phyloP scores from a whole-genome alignment of 2,888 invertebrate species.

The Eupithecia vulgata region DNA sequence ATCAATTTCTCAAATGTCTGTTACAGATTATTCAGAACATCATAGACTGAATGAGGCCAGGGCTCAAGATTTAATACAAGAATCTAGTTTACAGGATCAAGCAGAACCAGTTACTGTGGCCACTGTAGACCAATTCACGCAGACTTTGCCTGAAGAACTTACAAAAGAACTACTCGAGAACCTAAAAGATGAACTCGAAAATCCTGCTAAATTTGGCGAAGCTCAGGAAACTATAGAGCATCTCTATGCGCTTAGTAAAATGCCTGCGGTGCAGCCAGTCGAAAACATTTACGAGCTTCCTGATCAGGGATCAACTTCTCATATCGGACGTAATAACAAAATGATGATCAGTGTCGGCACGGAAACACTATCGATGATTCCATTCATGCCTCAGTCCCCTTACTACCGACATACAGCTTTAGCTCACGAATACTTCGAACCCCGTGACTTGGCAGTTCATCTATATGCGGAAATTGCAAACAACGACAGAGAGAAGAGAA shows the following conservation, averaged over 20 bases:
- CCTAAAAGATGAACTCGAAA: constrained; percentile 87
- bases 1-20: constrained; percentile 84
- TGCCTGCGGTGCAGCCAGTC: constrained; percentile 79
- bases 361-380: constrained; percentile 84
- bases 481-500: constrained; percentile 67
- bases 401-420: constrained; percentile 74
- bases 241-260: constrained; percentile 89
- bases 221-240: constrained; percentile 91
- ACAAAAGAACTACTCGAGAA: constrained; percentile 89
- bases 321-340: constrained; percentile 72
- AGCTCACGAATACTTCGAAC: constrained; percentile 80
- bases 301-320: constrained; percentile 72
- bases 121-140: constrained; percentile 86
- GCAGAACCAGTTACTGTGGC: constrained; percentile 47
- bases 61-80: constrained; percentile 69
- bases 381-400: constrained; percentile 79
- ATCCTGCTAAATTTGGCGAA: constrained; percentile 88
- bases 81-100: constrained; percentile 62
- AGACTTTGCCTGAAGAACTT: constrained; percentile 89
- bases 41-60: constrained; percentile 84
- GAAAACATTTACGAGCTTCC: constrained; percentile 86
- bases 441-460: constrained; percentile 82
- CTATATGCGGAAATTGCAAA: constrained; percentile 86
- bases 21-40: constrained; percentile 86
- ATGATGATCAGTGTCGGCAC: constrained; percentile 84